A percentile compares a stretch with the other conserved stretches of the same genome.
Conservation (phyloP, 2,113 vertebrate genomes). For the Otus sunia region DNA sequence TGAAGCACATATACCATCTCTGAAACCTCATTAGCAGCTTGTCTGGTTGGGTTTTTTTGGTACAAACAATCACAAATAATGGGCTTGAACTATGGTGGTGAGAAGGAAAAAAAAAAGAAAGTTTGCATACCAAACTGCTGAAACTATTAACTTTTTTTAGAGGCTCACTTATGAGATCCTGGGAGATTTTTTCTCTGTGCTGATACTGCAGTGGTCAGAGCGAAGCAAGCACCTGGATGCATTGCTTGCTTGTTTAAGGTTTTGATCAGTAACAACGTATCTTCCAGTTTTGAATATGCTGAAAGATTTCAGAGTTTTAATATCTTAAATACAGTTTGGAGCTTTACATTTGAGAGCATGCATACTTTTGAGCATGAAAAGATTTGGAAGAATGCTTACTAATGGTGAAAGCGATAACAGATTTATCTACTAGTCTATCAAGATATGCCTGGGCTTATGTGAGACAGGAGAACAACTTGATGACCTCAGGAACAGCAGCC, state of each 20-base stretch:
- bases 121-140: neutral
- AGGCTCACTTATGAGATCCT: neutral
- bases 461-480: neutral
- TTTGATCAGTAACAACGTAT: neutral
- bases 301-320: neutral
- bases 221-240: neutral
- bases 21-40: neutral
- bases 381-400: neutral
- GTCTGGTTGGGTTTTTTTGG: neutral
- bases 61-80: neutral
- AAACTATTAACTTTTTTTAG: neutral
- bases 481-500: neutral
- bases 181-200: neutral
- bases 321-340: neutral
- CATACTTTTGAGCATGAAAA: neutral
- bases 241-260: neutral
- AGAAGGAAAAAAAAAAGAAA: neutral
- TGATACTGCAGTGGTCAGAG: neutral
- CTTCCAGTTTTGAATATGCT: neutral
- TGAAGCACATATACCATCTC: neutral
- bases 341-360: neutral
- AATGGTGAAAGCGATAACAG: neutral
- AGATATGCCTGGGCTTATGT: neutral
- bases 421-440: neutral
- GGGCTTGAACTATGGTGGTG: neutral